A percentile compares a stretch with the other conserved stretches of the same genome.
These are phyloP conservation scores for Aleiodes alternator DNA, from an alignment of 2,888 invertebrate genomes.

Conservation along the genomic window DNA sequence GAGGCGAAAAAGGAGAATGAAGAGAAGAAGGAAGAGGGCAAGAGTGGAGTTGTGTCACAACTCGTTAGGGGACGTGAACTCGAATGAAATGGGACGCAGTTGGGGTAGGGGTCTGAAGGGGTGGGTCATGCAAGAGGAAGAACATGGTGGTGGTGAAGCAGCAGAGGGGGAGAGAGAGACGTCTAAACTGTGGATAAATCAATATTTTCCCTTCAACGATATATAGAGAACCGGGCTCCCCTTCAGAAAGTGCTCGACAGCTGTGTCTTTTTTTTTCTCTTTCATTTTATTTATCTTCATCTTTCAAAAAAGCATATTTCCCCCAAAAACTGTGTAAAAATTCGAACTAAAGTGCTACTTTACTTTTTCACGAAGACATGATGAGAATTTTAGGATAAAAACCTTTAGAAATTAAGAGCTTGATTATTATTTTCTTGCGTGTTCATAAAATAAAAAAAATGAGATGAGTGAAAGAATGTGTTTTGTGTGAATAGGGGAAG, in stretches of 20 bases:
- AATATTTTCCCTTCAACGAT: constrained; percentile 54
- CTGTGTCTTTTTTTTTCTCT: constrained; percentile 28
- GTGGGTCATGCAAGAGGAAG: constrained; percentile 41
- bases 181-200: constrained; percentile 50
- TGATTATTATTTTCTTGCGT: not conserved
- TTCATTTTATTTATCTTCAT: constrained; percentile 29
- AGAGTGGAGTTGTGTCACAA: constrained; percentile 30
- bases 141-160: constrained; percentile 45
- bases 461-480: not conserved
- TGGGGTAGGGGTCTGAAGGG: constrained; percentile 35
- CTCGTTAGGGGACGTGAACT: constrained; percentile 47
- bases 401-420: too few relatives aligned
- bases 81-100: constrained; percentile 34
- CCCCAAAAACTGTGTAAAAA: not conserved
- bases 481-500: constrained; percentile 6
- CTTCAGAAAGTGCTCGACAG: not conserved
- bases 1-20: constrained; percentile 3
- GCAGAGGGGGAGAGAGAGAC: constrained; percentile 42
- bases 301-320: not conserved
- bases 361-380: not conserved
- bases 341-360: too few relatives aligned
- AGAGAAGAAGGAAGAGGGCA: not conserved
- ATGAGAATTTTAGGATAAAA: not conserved
- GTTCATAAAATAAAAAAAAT: not conserved
- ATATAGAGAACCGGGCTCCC: not conserved